These are phyloP conservation scores for Mastigias papua DNA, from an alignment of 30 jellyfish, hydroid and myxozoan species.

Conservation along the genomic window DNA sequence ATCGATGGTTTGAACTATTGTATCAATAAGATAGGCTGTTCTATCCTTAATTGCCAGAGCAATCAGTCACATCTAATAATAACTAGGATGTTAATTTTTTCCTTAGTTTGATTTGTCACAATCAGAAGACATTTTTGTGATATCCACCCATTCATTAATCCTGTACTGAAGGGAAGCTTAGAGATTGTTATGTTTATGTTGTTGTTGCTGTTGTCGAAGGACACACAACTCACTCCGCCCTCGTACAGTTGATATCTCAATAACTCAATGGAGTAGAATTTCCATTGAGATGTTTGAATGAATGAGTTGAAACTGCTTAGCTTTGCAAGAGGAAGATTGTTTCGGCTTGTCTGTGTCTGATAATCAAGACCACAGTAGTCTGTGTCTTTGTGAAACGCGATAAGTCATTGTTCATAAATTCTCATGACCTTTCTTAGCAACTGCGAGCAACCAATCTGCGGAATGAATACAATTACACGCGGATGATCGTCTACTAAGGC, in stretches of 20 bases:
- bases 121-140: too few relatives aligned
- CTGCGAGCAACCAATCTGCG: neutral
- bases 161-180: too few relatives aligned
- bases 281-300: neutral
- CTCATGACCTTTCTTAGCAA: slow-evolving; percentile 9
- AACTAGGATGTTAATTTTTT: too few relatives aligned
- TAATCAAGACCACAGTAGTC: neutral
- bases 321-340: neutral
- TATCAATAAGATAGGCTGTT: too few relatives aligned
- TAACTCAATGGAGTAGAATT: neutral
- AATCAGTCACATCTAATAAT: too few relatives aligned
- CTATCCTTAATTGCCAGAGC: too few relatives aligned
- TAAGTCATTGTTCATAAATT: neutral
- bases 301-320: neutral
- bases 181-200: neutral
- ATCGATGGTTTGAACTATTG: too few relatives aligned
- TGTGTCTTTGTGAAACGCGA: neutral
- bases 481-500: slow-evolving; percentile 4
- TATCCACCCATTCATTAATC: too few relatives aligned
- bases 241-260: neutral
- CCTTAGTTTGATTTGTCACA: too few relatives aligned
- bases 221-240: neutral
- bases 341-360: slow-evolving; percentile 2
- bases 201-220: neutral
- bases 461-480: slow-evolving; percentile 1